Conservation (phyloP, 2,113 vertebrate genomes). For the Sylvilagus bachmani region DNA sequence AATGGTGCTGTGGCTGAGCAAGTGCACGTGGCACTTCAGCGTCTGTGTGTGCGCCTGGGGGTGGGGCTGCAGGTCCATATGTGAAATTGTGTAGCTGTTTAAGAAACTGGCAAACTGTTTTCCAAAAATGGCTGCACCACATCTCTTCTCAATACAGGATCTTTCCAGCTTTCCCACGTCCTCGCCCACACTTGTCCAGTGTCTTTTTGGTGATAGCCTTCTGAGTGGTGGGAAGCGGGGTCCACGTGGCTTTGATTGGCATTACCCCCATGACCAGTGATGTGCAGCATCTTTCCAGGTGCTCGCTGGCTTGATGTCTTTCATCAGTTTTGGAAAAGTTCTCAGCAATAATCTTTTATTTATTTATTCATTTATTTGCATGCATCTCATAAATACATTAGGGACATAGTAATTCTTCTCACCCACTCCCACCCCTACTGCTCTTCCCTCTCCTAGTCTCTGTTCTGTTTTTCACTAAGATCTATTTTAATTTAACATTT, state of each 20-base stretch:
- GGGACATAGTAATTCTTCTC: too few species aligned
- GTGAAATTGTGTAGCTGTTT: neutral
- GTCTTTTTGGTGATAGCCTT: neutral
- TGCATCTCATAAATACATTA: too few species aligned
- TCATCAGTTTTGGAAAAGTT: neutral
- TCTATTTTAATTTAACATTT: too few species aligned
- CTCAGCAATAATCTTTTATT: neutral
- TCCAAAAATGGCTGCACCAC: neutral
- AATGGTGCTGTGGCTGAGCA: too few species aligned
- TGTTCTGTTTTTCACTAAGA: too few species aligned
- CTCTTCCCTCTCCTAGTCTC: neutral
- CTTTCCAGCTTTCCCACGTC: neutral
- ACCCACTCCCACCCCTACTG: too few species aligned
- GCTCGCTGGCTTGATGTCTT: neutral
- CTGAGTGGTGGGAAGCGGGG: too few species aligned
- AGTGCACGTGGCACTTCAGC: too few species aligned
- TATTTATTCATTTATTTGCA: too few species aligned
- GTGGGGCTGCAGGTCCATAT: neutral
- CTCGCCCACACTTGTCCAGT: neutral
- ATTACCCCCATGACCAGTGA: neutral
- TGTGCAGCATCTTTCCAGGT: too few species aligned
- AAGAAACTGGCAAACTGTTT: neutral
- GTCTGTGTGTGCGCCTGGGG: neutral
- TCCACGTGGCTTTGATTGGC: too few species aligned
- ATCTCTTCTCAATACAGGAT: too few species aligned